Conservation (phyloP, 2,113 vertebrate genomes). For the Acrocephalus arundinaceus region DNA sequence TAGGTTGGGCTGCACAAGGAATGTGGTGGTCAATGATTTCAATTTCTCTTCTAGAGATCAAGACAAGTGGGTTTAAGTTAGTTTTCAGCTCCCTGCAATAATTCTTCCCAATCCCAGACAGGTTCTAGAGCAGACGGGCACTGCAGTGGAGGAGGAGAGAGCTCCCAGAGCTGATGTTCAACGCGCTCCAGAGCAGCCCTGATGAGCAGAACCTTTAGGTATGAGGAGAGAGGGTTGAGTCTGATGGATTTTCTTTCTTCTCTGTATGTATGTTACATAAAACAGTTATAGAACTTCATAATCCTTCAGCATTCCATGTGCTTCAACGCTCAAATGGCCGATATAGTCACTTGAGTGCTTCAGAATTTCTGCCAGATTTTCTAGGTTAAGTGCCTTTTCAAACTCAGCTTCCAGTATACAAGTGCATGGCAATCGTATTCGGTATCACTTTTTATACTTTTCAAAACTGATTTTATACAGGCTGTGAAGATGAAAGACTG, state of each 20-base stretch:
- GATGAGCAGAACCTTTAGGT: background rate
- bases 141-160: background rate
- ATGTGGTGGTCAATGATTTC: rapidly evolving
- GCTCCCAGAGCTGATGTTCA: background rate
- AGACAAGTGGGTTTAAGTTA: background rate
- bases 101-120: background rate
- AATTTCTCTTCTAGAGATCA: background rate
- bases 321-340: background rate
- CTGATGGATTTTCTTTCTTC: background rate
- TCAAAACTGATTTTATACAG: background rate
- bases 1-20: background rate
- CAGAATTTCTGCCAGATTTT: background rate
- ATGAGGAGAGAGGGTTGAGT: background rate
- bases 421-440: background rate
- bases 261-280: rapidly evolving
- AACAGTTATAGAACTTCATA: background rate
- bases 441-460: background rate
- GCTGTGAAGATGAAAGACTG: background rate
- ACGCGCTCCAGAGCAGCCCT: background rate
- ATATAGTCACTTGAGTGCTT: background rate
- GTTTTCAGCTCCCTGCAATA: background rate
- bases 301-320: background rate
- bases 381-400: background rate
- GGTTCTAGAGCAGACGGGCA: background rate
- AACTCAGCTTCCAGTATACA: background rate